Conservation (phyloP, 2,888 invertebrate species). For the Cryptus viduatorius region DNA sequence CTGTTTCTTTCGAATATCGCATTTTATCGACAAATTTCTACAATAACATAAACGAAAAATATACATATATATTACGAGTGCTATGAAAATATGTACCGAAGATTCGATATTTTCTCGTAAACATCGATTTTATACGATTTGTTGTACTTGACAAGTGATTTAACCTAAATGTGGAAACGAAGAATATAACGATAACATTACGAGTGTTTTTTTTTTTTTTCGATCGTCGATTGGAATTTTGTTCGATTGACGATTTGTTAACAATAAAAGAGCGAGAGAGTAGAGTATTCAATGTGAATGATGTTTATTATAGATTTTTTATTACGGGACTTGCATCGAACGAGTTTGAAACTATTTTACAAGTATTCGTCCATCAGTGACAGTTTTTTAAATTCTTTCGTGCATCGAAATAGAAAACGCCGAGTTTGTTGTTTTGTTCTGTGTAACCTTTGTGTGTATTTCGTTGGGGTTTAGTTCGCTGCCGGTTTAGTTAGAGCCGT, state of each 20-base stretch:
- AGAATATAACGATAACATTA: background rate
- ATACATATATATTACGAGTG: background rate
- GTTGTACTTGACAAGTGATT: too few relatives aligned
- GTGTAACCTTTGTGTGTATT: background rate
- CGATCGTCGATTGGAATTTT: background rate
- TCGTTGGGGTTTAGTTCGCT: background rate
- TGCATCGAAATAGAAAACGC: too few relatives aligned
- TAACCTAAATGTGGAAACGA: too few relatives aligned
- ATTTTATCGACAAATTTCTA: background rate
- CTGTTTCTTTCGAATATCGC: background rate
- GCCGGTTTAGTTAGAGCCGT: background rate
- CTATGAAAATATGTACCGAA: background rate
- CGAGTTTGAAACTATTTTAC: too few relatives aligned
- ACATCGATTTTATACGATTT: too few relatives aligned
- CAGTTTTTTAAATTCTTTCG: too few relatives aligned
- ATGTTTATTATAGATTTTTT: too few relatives aligned
- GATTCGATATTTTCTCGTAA: background rate
- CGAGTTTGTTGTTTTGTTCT: background rate
- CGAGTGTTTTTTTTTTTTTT: background rate
- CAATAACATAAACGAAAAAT: background rate
- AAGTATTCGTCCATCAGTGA: too few relatives aligned
- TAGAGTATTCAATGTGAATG: too few relatives aligned
- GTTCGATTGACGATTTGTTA: background rate
- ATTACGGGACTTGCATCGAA: too few relatives aligned
- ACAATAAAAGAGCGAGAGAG: background rate